A percentile compares a stretch with the other conserved stretches of the same genome.
phyloP scores from a whole-genome alignment of 2,113 vertebrate genomes.

The Mesitornis unicolor region DNA sequence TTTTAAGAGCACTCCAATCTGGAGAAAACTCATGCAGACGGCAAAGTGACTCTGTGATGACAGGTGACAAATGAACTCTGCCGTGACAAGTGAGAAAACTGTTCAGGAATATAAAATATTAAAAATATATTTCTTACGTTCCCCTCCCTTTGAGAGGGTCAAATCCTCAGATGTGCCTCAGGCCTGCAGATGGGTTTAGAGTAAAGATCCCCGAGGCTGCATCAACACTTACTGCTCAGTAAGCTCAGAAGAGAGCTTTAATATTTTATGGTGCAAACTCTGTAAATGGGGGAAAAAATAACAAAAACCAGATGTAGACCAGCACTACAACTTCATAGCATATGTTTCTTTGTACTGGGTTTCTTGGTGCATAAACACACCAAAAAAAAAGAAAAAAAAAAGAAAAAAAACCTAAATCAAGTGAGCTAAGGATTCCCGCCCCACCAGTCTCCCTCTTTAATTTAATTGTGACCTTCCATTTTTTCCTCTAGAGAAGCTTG shows the following conservation, averaged over 20 bases:
- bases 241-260: background rate
- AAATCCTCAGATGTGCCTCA: background rate
- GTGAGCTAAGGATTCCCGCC: background rate
- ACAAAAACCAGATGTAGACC: background rate
- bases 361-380: background rate
- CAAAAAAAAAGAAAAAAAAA: too few species aligned
- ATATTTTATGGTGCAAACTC: constrained; percentile 41
- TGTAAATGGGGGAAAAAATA: background rate
- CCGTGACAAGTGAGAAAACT: constrained; percentile 53
- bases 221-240: background rate
- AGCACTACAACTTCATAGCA: background rate
- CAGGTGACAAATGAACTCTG: constrained; percentile 55
- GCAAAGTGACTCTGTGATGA: constrained; percentile 31
- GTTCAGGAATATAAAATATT: constrained; percentile 36
- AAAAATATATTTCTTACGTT: background rate
- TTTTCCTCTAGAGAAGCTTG: constrained; percentile 41
- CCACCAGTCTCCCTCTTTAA: background rate
- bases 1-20: constrained; percentile 39
- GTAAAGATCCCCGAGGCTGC: background rate
- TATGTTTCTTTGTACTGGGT: background rate
- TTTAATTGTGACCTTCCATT: constrained; percentile 56
- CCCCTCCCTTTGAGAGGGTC: background rate
- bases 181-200: background rate
- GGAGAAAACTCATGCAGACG: constrained; percentile 24
- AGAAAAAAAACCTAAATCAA: too few species aligned